These are phyloP conservation scores for Fabriciana adippe DNA, from an alignment of 2,888 invertebrate species.

Conservation along the genomic window DNA sequence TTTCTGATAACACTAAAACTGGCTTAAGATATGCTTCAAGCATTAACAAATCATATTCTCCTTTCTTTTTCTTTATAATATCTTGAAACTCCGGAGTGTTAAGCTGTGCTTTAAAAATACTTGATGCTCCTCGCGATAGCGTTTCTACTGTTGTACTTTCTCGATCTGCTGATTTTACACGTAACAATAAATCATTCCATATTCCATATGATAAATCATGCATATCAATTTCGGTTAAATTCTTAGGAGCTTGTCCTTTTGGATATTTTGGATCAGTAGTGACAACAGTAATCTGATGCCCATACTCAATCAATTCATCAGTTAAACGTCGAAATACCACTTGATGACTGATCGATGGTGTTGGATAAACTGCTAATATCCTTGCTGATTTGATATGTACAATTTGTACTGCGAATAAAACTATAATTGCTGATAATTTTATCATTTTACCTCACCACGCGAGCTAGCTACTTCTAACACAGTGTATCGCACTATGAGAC, in stretches of 20 bases:
- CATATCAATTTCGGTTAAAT: constrained; percentile 55
- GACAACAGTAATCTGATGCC: constrained; percentile 60
- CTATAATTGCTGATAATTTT: neutral
- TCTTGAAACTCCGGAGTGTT: constrained; percentile 33
- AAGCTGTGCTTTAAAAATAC: constrained; percentile 26
- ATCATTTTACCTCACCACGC: neutral
- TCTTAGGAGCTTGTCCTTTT: constrained; percentile 51
- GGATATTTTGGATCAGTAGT: constrained; percentile 53
- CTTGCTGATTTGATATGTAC: constrained; percentile 37
- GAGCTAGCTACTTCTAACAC: no score
- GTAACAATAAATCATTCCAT: constrained; percentile 24
- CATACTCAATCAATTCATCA: constrained; percentile 52
- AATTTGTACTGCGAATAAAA: neutral
- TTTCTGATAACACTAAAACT: constrained; percentile 47
- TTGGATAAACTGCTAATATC: constrained; percentile 55
- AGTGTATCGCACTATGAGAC: no score
- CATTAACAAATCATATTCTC: constrained; percentile 51
- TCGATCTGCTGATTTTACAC: no score
- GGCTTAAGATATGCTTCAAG: constrained; percentile 47
- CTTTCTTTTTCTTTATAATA: constrained; percentile 36
- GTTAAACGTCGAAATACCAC: constrained; percentile 50
- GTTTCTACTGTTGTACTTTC: no score
- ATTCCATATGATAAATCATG: constrained; percentile 53
- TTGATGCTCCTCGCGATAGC: no score
- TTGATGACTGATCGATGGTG: constrained; percentile 59